These are phyloP conservation scores for Sericinus montela DNA, from an alignment of 2,888 invertebrate species.

Conservation along the genomic window DNA sequence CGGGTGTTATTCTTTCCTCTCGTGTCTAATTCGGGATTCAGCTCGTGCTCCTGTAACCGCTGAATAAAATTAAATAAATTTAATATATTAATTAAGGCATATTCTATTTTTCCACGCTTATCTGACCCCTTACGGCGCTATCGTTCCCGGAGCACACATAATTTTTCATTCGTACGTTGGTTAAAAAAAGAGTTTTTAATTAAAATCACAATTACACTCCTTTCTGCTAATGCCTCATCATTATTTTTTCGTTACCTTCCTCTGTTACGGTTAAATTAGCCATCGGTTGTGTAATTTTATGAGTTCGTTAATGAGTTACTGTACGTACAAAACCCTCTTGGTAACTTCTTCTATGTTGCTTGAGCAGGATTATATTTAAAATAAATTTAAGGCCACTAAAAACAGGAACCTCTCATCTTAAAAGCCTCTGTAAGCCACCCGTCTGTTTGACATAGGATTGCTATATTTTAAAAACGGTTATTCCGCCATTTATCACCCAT, in stretches of 20 bases:
- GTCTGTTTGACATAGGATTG: too few relatives aligned
- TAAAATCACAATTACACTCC: constrained; percentile 32
- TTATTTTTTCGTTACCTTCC: constrained; percentile 14
- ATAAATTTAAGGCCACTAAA: too few relatives aligned
- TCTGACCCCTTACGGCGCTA: constrained; percentile 49
- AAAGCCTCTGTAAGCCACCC: too few relatives aligned
- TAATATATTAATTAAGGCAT: constrained; percentile 70
- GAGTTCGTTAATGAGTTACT: constrained; percentile 17
- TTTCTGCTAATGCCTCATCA: constrained; percentile 14
- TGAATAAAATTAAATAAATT: constrained; percentile 45
- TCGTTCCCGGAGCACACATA: constrained; percentile 38
- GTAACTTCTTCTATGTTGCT: too few relatives aligned
- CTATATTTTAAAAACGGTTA: too few relatives aligned
- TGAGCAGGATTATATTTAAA: neutral
- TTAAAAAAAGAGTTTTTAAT: constrained; percentile 33
- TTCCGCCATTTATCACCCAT: too few relatives aligned
- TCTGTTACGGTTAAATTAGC: constrained; percentile 9
- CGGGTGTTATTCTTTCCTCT: constrained; percentile 69
- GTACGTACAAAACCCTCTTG: neutral
- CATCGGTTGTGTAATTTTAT: constrained; percentile 7
- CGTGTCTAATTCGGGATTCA: constrained; percentile 68
- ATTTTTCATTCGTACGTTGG: constrained; percentile 22
- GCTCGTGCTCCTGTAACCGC: constrained; percentile 39
- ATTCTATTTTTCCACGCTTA: constrained; percentile 62
- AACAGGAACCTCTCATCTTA: too few relatives aligned